Conservation (phyloP, 2,113 vertebrate species). For the Syngnathus floridae region DNA sequence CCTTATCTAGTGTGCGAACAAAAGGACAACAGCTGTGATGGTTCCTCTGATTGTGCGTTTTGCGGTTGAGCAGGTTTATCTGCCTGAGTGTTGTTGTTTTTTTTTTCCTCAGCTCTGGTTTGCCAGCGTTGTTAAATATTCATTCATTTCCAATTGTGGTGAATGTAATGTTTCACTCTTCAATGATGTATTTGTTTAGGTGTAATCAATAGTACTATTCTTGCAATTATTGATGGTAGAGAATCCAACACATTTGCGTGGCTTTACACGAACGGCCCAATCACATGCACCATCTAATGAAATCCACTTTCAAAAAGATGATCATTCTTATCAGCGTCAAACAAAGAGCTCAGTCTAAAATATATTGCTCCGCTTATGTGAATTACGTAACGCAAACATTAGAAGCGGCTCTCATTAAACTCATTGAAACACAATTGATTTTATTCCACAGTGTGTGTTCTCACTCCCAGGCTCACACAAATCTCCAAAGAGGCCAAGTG, state of each 20-base stretch:
- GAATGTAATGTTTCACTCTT: constrained; percentile 30
- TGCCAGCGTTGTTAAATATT: constrained; percentile 44
- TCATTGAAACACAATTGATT: not conserved
- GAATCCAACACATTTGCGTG: constrained; percentile 9
- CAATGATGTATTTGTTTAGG: constrained; percentile 47
- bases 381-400: too few species aligned
- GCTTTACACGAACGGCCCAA: not conserved
- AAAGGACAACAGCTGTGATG: not conserved
- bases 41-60: constrained; percentile 1
- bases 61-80: constrained; percentile 33
- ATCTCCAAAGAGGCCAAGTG: not conserved
- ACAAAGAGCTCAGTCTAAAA: not conserved
- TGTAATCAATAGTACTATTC: constrained; percentile 46
- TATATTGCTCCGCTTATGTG: not conserved
- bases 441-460: not conserved
- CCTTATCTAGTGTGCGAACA: not conserved
- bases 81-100: not conserved
- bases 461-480: not conserved
- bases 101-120: constrained; percentile 22
- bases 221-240: constrained; percentile 34
- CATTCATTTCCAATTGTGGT: constrained; percentile 43
- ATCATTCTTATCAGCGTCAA: not conserved
- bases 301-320: not conserved
- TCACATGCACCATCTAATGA: not conserved
- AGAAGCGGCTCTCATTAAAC: not conserved